Evolutionary conservation across 2,797 vertebrate genomes (phyloP).

Genomic region (Gallinago solitaria): DNA sequence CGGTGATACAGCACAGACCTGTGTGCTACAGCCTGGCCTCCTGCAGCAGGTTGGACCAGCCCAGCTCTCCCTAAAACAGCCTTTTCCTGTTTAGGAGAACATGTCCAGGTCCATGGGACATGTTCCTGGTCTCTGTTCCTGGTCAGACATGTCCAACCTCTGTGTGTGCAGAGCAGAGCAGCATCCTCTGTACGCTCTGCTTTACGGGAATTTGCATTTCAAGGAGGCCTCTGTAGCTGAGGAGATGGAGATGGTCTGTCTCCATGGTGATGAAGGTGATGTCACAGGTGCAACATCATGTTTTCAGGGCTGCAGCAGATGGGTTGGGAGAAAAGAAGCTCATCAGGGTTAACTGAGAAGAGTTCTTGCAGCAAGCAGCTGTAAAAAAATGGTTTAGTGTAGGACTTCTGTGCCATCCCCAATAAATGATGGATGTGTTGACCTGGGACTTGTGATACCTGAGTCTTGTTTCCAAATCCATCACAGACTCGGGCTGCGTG

Average conservation of each 20-base stretch:
- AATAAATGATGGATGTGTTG: background rate
- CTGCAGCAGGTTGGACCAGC: accelerated
- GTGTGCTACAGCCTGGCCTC: accelerated
- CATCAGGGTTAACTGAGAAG: background rate
- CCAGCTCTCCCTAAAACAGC: accelerated
- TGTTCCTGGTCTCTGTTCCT: background rate
- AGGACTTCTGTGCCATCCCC: background rate
- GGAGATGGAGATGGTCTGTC: background rate
- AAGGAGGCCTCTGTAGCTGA: background rate
- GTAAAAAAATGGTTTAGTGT: background rate
- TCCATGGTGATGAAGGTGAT: background rate
- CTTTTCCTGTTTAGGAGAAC: background rate
- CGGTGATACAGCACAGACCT: accelerated
- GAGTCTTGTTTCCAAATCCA: background rate
- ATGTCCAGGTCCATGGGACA: accelerated
- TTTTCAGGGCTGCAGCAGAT: background rate
- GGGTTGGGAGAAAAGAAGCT: background rate
- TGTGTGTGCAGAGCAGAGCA: no score
- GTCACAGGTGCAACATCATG: background rate
- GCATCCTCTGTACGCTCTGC: accelerated
- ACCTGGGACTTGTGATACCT: background rate
- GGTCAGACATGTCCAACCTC: accelerated
- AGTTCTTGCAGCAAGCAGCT: background rate
- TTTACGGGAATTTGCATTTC: background rate
- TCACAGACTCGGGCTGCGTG: background rate